Base-by-base conservation (phyloP, 1,140 invertebrate species). In the Akabosia matsudoensis region DNA sequence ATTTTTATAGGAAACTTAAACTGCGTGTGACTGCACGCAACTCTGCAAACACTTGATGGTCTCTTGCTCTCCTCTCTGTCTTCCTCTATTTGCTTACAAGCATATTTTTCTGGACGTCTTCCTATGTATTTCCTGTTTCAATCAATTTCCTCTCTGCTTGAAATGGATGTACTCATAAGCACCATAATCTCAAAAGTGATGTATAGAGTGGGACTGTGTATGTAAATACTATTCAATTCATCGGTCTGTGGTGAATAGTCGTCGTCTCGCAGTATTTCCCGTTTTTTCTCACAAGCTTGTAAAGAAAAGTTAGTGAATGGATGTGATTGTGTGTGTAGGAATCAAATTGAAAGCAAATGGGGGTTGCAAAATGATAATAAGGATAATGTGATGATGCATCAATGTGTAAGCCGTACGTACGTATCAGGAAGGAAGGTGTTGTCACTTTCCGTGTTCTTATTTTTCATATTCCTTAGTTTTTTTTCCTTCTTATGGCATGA, bases 91-190 rank as follows among this genome's bases (percentile, higher is more conserved):
- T 67, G 24, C 61, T 30, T 56, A 22, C n/a, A n/a, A n/a, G n/a
- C n/a, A n/a, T 45, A 45, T 22, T n/a, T 4, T 31, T 67, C 61
- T 67, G 61, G 61, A 67, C 61, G 61, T 67, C 61, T 67, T 67
- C 61, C 31, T 67, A 67, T 67, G 61, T 67, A 67, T 67, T 67
- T 67, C 61, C 61, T 67, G 61, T 67, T 67, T 67, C 61, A 2
- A 45, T 45, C 37, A 45, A 10, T 45, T 45, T 45, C 37, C 37
- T 45, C 37, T n/a, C n/a, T n/a, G 37, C 37, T 45, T 45, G 7
- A 18, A 10, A 45, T 45, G 37, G 7, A n/a, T 13, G 54, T 56
- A 10, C 13, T 22, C 7, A 56, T 13, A 10, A 56, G 4, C 54
- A 56, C 3, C 54, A 56, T 22, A 10, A 24, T 56, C 54, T 4